phyloP scores from a whole-genome alignment of 23 tunicate genomes.

The Trididemnum miniatum region DNA sequence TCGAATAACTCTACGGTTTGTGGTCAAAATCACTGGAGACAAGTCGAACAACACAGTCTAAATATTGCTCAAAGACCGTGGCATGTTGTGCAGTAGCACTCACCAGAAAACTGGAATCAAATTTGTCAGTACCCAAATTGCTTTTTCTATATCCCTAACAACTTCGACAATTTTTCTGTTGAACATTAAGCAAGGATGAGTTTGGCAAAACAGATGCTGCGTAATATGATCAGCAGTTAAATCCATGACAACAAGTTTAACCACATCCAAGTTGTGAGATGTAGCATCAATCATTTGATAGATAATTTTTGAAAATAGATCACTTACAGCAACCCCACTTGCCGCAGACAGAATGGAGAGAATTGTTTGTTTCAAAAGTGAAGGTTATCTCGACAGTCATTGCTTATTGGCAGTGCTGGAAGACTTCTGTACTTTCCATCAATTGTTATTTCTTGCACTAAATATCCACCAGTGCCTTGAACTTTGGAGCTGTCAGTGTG shows the following conservation, averaged over 20 bases:
- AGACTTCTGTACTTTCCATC: neutral
- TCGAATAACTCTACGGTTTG: neutral
- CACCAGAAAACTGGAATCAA: neutral
- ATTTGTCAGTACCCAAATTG: neutral
- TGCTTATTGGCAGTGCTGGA: conserved; percentile 6
- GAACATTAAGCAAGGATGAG: neutral
- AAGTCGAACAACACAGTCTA: neutral
- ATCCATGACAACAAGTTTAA: neutral
- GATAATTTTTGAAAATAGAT: neutral
- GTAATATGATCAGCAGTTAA: no score
- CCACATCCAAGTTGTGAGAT: neutral
- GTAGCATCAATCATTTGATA: neutral
- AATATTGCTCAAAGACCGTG: neutral
- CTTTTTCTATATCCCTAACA: neutral
- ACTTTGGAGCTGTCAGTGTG: conserved; percentile 4
- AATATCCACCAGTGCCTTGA: neutral
- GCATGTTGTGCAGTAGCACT: neutral
- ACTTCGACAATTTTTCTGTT: neutral
- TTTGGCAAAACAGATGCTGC: neutral
- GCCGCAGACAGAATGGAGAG: neutral
- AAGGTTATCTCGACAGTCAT: neutral
- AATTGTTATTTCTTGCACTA: neutral
- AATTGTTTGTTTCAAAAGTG: conserved; percentile 2
- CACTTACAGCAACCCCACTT: neutral
- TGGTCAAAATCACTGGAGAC: neutral